phyloP scores from a whole-genome alignment of 2,113 vertebrate genomes.

The Grallaria varia region DNA sequence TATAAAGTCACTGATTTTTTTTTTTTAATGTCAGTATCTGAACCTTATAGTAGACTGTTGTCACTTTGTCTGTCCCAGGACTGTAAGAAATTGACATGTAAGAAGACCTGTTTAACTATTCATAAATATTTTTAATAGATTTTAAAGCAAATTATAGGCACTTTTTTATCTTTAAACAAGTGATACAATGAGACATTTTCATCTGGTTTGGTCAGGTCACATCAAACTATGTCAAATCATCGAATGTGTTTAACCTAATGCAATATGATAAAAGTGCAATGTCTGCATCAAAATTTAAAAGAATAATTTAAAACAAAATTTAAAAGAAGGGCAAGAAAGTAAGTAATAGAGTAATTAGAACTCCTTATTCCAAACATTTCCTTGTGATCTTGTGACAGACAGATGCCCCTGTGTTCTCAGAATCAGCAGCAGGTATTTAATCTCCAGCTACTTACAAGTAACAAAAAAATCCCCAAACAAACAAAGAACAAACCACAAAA shows the following conservation, averaged over 20 bases:
- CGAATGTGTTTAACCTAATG: neutral
- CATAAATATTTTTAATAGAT: neutral
- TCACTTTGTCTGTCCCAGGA: neutral
- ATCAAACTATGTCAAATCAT: slow-evolving; percentile 10
- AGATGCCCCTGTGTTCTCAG: neutral
- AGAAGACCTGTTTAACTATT: neutral
- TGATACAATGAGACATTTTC: neutral
- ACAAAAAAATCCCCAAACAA: neutral
- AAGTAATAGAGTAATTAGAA: neutral
- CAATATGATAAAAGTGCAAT: neutral
- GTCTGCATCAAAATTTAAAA: neutral
- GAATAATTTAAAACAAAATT: neutral
- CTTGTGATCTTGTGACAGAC: neutral
- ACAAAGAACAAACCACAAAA: neutral
- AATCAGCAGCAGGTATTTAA: neutral
- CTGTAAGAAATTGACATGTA: neutral
- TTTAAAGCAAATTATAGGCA: neutral
- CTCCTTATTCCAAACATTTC: neutral
- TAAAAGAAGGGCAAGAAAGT: neutral
- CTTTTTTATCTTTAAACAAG: neutral
- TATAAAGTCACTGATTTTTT: neutral
- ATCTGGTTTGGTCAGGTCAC: slow-evolving; percentile 18
- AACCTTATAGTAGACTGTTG: neutral
- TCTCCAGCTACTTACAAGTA: neutral
- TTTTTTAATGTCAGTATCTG: neutral